These are phyloP conservation scores for Carassius carassius DNA, from an alignment of 2,113 vertebrate genomes.

Conservation along the genomic window DNA sequence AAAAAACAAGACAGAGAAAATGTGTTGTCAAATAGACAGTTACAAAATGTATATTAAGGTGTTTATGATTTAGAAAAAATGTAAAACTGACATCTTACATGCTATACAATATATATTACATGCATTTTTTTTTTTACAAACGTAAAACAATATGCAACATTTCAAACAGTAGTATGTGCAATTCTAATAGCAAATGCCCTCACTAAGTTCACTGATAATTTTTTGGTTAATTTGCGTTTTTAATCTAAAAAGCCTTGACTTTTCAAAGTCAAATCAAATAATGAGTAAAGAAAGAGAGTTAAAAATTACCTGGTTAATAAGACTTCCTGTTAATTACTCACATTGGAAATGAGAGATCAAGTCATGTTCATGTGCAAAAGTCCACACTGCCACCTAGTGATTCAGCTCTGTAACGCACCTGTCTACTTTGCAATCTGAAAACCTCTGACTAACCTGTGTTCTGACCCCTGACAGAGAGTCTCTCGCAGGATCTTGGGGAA, in stretches of 20 bases:
- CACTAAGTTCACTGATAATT: not conserved
- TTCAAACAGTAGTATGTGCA: no score
- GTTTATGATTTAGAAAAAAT: no score
- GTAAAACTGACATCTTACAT: not conserved
- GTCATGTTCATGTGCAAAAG: not conserved
- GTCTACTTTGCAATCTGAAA: not conserved
- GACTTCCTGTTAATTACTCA: not conserved
- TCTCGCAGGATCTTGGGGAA: slow-evolving; percentile 4
- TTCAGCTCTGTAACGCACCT: not conserved
- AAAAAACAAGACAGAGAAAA: no score
- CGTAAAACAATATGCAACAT: not conserved
- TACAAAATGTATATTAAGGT: no score
- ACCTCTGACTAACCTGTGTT: not conserved
- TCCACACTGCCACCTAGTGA: slow-evolving; percentile 56
- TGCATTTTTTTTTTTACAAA: not conserved
- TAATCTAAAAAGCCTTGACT: not conserved
- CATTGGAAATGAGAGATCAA: not conserved
- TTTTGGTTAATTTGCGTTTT: not conserved
- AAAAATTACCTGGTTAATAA: not conserved
- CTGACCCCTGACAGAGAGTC: not conserved
- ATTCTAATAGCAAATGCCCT: not conserved
- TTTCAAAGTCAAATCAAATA: not conserved
- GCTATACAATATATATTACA: not conserved
- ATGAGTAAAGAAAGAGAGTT: not conserved
- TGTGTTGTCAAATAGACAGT: no score